Evolutionary conservation across 1,140 invertebrate species (phyloP).

Genomic region (Papilio helenus): DNA sequence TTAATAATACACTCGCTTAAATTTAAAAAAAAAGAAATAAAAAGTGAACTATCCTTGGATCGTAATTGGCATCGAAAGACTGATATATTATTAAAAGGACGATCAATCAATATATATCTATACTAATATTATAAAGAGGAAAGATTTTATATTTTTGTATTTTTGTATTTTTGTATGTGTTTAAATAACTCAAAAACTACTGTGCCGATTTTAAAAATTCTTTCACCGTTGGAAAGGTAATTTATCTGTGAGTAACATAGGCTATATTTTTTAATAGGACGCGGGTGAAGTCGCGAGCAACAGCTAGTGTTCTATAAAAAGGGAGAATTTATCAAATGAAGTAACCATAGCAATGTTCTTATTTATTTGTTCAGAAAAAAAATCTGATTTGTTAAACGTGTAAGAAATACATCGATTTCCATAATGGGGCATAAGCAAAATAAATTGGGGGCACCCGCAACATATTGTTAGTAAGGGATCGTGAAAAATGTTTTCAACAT

Average conservation of each 20-base stretch:
- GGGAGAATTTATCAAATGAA: no score
- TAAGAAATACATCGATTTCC: constrained; percentile 50
- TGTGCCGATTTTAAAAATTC: no score
- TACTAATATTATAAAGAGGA: no score
- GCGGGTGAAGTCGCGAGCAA: no score
- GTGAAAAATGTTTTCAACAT: constrained; percentile 45
- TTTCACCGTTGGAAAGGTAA: no score
- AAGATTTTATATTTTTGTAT: no score
- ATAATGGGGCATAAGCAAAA: constrained; percentile 67
- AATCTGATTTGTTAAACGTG: background rate
- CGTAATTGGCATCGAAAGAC: background rate
- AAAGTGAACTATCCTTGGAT: background rate
- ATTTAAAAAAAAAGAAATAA: background rate
- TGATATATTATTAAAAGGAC: background rate
- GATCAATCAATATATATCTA: no score
- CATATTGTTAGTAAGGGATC: constrained; percentile 70
- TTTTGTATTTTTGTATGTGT: no score
- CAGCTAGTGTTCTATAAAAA: no score
- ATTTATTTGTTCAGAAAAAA: background rate
- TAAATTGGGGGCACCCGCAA: constrained; percentile 60
- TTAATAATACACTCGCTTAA: background rate
- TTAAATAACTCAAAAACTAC: no score
- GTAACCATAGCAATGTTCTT: background rate
- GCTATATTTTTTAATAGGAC: no score
- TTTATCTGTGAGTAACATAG: no score